A percentile compares a stretch with the other conserved stretches of the same genome.
Conservation (phyloP, 2,888 invertebrate species). For the Tetragonula carbonaria region DNA sequence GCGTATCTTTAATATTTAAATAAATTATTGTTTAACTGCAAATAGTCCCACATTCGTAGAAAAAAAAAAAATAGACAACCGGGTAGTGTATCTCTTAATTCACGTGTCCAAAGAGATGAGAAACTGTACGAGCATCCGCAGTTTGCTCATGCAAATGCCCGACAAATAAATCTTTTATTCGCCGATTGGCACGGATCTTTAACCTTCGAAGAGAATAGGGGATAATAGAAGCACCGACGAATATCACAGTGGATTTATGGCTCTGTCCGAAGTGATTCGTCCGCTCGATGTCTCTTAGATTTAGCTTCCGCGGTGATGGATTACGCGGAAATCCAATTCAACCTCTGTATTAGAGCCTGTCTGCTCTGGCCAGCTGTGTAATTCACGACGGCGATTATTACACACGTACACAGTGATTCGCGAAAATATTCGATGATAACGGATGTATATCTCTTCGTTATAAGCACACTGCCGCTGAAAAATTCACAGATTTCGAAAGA, state of each 20-base stretch:
- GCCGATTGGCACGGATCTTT: not conserved
- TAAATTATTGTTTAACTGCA: no score
- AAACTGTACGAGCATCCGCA: no score
- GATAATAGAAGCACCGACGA: not conserved
- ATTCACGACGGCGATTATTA: conserved; percentile 15
- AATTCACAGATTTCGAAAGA: no score
- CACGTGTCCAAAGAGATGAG: no score
- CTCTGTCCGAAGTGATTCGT: conserved; percentile 28
- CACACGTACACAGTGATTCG: not conserved
- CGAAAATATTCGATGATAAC: not conserved
- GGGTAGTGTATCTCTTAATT: no score
- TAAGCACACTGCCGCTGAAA: no score
- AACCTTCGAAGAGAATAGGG: not conserved
- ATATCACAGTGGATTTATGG: conserved; percentile 44
- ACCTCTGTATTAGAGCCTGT: not conserved
- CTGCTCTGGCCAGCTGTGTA: not conserved
- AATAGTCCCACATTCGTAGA: no score
- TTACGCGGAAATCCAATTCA: conserved; percentile 51
- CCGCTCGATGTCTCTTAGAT: conserved; percentile 47
- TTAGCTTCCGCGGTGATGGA: conserved; percentile 54
- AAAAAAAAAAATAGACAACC: no score
- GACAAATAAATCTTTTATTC: conserved; percentile 24
- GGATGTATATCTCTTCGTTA: no score
- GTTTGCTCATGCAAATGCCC: not conserved
- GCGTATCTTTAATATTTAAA: no score